A percentile compares a stretch with the other conserved stretches of the same genome.
These are phyloP conservation scores for Elachura formosa DNA, from an alignment of 2,113 vertebrate genomes.

Conservation along the genomic window DNA sequence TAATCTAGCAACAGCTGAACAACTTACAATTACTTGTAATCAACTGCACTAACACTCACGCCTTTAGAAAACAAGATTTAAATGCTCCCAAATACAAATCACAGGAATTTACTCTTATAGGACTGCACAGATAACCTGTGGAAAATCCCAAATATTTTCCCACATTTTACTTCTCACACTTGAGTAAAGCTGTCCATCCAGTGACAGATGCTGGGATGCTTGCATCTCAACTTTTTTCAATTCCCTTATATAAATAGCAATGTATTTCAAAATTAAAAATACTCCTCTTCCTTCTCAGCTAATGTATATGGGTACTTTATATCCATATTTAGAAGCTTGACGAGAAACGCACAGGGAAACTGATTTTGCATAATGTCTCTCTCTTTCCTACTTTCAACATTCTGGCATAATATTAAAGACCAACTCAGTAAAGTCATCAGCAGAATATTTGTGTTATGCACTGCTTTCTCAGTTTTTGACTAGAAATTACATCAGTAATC, in stretches of 20 bases:
- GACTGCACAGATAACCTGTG: not conserved
- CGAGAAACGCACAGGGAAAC: not conserved
- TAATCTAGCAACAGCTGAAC: not conserved
- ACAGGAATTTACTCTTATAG: not conserved
- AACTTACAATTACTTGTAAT: not conserved
- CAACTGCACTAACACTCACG: not conserved
- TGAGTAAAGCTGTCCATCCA: not conserved
- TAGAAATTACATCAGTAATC: not conserved
- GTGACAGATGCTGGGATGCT: not conserved
- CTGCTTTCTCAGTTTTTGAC: not conserved
- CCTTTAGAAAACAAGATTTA: not conserved
- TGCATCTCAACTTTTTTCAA: not conserved
- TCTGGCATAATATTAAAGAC: not conserved
- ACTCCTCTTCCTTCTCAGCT: not conserved
- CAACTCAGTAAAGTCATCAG: not conserved
- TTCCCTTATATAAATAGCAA: not conserved
- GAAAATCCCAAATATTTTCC: not conserved
- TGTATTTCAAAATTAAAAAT: slow-evolving; percentile 32
- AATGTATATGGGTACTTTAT: not conserved
- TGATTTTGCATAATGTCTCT: not conserved
- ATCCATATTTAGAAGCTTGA: slow-evolving; percentile 8
- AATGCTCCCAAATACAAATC: not conserved
- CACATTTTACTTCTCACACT: not conserved
- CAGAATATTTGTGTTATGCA: not conserved
- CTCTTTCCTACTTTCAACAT: not conserved